Percentiles rank a stretch among this genome's conserved stretches.
These are phyloP conservation scores for Pygocentrus nattereri DNA, from an alignment of 2,797 vertebrate genomes.

Conservation along the genomic window DNA sequence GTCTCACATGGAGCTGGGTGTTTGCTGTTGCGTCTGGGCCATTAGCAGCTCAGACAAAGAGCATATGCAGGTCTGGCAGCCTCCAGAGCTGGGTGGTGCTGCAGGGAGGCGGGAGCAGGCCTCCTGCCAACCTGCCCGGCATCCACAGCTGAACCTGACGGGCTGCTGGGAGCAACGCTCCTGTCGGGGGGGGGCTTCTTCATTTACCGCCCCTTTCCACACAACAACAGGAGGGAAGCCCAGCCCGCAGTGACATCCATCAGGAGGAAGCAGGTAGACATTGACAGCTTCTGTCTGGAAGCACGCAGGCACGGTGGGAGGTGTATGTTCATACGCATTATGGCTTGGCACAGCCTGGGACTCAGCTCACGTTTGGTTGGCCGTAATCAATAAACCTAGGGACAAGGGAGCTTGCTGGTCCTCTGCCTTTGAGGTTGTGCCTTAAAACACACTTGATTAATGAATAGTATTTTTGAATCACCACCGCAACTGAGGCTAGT, in stretches of 20 bases:
- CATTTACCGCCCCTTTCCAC: conserved; percentile 26
- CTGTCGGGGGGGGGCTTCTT: conserved; percentile 44
- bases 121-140: conserved; percentile 66
- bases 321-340: conserved; percentile 44
- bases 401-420: conserved; percentile 51
- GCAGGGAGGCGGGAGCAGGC: conserved; percentile 51
- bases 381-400: conserved; percentile 49
- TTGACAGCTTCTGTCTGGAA: conserved; percentile 57
- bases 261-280: conserved; percentile 50
- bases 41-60: conserved; percentile 75
- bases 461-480: conserved; percentile 21
- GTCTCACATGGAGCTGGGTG: conserved; percentile 68
- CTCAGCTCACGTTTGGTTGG: conserved; percentile 41
- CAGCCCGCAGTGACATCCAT: conserved; percentile 56
- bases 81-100: conserved; percentile 34
- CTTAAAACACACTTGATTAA: conserved; percentile 44
- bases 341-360: conserved; percentile 43
- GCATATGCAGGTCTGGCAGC: conserved; percentile 73
- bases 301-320: conserved; percentile 55
- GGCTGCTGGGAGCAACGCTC: conserved; percentile 51
- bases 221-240: conserved; percentile 48
- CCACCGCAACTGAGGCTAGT: conserved; percentile 8
- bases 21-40: conserved; percentile 66
- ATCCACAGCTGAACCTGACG: conserved; percentile 66
- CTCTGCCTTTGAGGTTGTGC: conserved; percentile 19